Base-by-base conservation (phyloP, 2,888 invertebrate genomes). In the Apomyelois bistriatella region DNA sequence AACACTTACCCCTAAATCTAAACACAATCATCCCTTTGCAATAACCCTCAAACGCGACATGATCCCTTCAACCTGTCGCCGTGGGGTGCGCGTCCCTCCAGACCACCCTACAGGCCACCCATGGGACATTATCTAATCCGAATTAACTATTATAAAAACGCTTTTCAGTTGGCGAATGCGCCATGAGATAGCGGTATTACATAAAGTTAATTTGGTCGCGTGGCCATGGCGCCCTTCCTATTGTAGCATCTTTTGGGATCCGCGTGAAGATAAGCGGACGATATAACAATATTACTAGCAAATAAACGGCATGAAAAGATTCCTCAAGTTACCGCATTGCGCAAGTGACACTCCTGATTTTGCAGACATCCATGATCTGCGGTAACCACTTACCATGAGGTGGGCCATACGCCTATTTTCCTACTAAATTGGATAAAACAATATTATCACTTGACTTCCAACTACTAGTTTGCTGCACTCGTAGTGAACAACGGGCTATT, bases 121-220 rank as follows among this genome's bases (percentile, higher is more conserved):
- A 76, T 76, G 88, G 87, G 86, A 87, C 79, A 79, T 72, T 81
- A 85, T 83, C 80, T 85, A 82, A 84, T 79, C 84, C 80, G 82
- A 83, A 82, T 85, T 84, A 86, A 83, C 82, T 79, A 79, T 85
- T 85, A 76, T 76, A 83, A 85, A 85, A 85, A 77, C 73, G 68
- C 59, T 56, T 62, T 65, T 71, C 74, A 71, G 74, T 76, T 74
- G 73, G 73, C 82, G 82, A 80, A 79, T 85, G 86, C 77, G 64
- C 66, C 70, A 56, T 41, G 40, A 80, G 85, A 86, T 85, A 85
- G 79, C 77, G 64, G 72, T 81, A 87, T 87, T 82, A 88, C 86
- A 84, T 65, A 65, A 78, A 86, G 85, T 88, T 85, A 88, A 88
- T 85, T 85, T 76, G 74, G 83, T 79, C 89, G 80, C 88, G 88